A percentile compares a stretch with the other conserved stretches of the same genome.
phyloP scores from a whole-genome alignment of 37 sponge, comb jelly and placozoan genomes.

The Oopsacas minuta region DNA sequence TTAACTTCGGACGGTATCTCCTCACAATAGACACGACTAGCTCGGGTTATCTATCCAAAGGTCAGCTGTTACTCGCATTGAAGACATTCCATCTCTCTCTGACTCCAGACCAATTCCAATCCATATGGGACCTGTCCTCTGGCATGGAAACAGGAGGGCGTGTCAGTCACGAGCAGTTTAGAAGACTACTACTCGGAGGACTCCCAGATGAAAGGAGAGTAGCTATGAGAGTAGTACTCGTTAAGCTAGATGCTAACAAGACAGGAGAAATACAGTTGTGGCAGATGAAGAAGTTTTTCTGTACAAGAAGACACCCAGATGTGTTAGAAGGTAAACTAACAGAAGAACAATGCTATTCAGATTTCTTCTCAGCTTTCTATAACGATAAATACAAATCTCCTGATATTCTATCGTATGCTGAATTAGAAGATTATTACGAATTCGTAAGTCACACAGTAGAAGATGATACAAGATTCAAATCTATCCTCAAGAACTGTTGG shows the following conservation, averaged over 20 bases:
- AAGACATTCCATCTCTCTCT: not conserved
- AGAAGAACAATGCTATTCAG: not conserved
- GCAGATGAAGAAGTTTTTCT: conserved; percentile 17
- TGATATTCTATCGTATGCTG: not conserved
- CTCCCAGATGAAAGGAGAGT: not conserved
- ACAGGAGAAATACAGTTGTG: not conserved
- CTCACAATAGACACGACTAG: not conserved
- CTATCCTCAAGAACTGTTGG: conserved; percentile 9
- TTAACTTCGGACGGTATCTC: conserved; percentile 8
- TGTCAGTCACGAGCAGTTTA: conserved; percentile 11
- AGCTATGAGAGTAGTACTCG: not conserved
- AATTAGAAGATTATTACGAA: conserved; percentile 9
- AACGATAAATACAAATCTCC: not conserved
- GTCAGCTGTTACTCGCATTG: not conserved
- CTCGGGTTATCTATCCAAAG: not conserved
- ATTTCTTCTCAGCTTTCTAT: not conserved
- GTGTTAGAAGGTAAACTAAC: not conserved
- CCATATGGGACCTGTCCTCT: not conserved
- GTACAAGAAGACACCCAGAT: not conserved
- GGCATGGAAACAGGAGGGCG: not conserved
- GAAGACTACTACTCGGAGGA: not conserved
- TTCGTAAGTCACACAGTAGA: not conserved
- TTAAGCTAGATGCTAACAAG: not conserved
- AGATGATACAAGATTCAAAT: not conserved
- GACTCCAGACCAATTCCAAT: not conserved